These are phyloP conservation scores for Pyxicephalus adspersus DNA, from an alignment of 2,113 vertebrate genomes.

Conservation along the genomic window DNA sequence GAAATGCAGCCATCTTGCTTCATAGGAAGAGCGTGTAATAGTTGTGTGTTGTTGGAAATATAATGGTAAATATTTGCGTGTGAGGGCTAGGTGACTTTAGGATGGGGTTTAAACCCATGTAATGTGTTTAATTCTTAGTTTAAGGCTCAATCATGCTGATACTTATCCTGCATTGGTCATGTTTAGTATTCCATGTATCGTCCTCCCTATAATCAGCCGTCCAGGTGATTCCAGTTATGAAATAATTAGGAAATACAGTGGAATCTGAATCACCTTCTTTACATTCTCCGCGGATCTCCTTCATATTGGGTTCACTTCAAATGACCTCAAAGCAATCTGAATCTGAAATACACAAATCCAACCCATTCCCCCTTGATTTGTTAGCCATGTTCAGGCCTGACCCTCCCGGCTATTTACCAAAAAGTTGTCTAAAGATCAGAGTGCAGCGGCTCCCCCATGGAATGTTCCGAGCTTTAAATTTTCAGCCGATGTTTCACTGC, in stretches of 20 bases:
- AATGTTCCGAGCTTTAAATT: background rate
- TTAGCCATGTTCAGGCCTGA: background rate
- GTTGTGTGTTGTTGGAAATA: no score
- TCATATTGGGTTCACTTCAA: constrained; percentile 8
- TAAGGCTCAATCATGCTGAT: no score
- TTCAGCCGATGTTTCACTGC: no score
- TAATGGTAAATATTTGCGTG: no score
- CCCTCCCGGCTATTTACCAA: background rate
- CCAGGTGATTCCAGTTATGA: constrained; percentile 4
- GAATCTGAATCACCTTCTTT: constrained; percentile 3
- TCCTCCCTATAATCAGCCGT: background rate
- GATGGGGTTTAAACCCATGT: no score
- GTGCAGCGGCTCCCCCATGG: background rate
- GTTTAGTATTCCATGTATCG: background rate
- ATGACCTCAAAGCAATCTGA: constrained; percentile 5
- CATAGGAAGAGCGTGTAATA: no score
- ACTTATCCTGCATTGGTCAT: background rate
- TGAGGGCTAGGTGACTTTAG: no score
- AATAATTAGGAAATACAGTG: constrained; percentile 25
- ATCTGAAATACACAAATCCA: constrained; percentile 29
- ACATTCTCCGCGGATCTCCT: background rate
- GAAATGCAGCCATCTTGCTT: no score
- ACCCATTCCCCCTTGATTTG: constrained; percentile 5
- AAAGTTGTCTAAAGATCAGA: background rate
- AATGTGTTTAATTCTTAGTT: no score